These are phyloP conservation scores for Litocranius walleri DNA, from an alignment of 2,113 vertebrate species.

Conservation along the genomic window DNA sequence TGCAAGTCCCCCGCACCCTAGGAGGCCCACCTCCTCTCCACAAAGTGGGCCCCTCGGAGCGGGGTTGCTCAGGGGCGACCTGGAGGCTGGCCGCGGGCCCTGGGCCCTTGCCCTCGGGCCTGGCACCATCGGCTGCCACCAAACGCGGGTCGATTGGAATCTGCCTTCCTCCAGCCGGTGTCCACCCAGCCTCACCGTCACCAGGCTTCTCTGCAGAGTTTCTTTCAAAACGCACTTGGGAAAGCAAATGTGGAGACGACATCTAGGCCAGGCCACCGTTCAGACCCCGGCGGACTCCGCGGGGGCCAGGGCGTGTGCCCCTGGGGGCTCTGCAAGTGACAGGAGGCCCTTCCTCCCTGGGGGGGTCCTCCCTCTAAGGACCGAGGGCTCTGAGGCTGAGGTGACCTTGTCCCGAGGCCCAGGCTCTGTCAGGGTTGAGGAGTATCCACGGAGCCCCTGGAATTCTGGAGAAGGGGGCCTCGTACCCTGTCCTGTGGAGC, in stretches of 20 bases:
- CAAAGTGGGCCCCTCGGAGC: fast-evolving
- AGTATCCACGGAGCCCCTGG: background rate
- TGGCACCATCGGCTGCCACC: no score
- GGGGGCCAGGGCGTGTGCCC: fast-evolving
- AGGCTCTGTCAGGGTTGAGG: fast-evolving
- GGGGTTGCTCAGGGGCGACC: fast-evolving
- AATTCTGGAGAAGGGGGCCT: background rate
- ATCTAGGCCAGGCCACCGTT: fast-evolving
- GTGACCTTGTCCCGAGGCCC: background rate
- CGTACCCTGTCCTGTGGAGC: background rate
- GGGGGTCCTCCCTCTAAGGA: no score
- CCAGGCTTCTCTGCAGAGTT: background rate
- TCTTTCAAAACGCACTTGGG: background rate
- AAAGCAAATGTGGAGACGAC: fast-evolving
- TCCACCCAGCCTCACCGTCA: fast-evolving
- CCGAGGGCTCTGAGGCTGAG: no score
- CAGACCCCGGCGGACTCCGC: fast-evolving
- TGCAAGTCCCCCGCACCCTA: fast-evolving
- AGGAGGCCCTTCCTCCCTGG: background rate
- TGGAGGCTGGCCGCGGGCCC: background rate
- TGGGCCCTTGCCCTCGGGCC: background rate
- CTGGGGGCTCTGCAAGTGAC: fast-evolving
- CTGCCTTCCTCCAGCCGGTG: background rate
- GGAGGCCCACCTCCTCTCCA: background rate
- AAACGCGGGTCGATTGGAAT: fast-evolving